These are phyloP conservation scores for Phoxinus phoxinus DNA, from an alignment of 2,113 vertebrate species.

Conservation along the genomic window DNA sequence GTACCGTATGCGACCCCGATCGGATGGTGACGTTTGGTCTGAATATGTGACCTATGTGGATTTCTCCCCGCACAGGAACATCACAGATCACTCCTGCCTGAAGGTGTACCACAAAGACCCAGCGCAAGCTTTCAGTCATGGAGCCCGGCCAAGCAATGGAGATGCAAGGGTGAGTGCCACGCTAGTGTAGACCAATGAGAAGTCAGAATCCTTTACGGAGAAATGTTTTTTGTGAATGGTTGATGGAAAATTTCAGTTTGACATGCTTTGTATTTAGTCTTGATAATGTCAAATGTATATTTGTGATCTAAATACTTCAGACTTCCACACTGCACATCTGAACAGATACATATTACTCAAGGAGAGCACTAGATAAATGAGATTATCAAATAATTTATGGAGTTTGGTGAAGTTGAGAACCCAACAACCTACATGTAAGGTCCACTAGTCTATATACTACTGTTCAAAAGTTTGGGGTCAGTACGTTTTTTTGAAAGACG, in stretches of 20 bases:
- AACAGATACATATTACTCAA: conserved; percentile 18
- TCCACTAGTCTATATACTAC: not conserved
- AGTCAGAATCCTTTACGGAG: not conserved
- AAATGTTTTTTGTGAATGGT: not conserved
- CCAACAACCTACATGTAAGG: not conserved
- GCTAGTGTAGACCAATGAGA: not conserved
- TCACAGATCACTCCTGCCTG: conserved; percentile 93
- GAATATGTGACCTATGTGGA: conserved; percentile 48
- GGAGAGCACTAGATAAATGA: not conserved
- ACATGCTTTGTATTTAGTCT: not conserved
- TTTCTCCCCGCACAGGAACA: conserved; percentile 83
- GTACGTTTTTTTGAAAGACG: not conserved
- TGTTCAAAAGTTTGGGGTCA: not conserved
- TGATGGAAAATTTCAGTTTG: not conserved
- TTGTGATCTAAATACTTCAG: not conserved
- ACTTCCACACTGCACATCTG: not conserved
- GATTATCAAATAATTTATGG: not conserved
- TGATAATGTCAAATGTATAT: not conserved
- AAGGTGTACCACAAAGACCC: conserved; percentile 99
- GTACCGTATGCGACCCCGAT: conserved; percentile 54
- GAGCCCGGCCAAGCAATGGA: conserved; percentile 85
- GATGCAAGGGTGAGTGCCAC: conserved; percentile 88
- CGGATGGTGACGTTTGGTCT: conserved; percentile 67
- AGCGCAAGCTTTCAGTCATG: conserved; percentile 91
- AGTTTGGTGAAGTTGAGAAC: not conserved